These are phyloP conservation scores for Coreius guichenoti DNA, from an alignment of 2,797 vertebrate genomes.

Conservation along the genomic window DNA sequence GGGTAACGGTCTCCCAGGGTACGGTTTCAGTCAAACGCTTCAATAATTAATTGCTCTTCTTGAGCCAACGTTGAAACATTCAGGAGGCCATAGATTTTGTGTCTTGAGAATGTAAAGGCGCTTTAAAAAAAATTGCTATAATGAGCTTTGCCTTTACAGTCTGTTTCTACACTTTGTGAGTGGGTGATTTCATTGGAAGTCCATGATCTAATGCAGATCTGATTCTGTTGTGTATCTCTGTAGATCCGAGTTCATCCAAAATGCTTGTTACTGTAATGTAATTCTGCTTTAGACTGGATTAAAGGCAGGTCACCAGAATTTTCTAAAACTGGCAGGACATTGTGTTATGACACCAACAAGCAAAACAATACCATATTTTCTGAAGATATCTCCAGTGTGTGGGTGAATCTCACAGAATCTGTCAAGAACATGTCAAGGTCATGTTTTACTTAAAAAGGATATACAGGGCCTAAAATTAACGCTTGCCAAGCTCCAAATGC, in stretches of 20 bases:
- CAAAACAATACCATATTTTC: background rate
- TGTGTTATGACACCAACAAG: conserved; percentile 10
- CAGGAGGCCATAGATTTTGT: conserved; percentile 71
- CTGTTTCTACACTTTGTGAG: background rate
- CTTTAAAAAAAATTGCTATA: conserved; percentile 32
- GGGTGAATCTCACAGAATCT: background rate
- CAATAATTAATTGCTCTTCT: conserved; percentile 76
- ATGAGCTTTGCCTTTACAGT: background rate
- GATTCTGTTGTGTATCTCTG: conserved; percentile 15
- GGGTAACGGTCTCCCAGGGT: conserved; percentile 54
- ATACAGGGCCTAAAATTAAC: no score
- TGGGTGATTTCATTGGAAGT: background rate
- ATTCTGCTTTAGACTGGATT: conserved; percentile 2
- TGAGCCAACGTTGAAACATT: conserved; percentile 69
- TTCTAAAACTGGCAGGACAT: background rate
- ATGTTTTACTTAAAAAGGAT: background rate
- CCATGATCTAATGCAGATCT: conserved; percentile 6
- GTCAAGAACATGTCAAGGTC: background rate
- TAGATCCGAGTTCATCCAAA: background rate
- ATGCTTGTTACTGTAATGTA: background rate
- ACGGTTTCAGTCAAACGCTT: conserved; percentile 71
- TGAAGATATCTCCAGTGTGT: background rate
- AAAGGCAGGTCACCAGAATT: background rate
- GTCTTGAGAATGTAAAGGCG: conserved; percentile 46
- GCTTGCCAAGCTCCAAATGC: no score